Conservation (phyloP, 2,113 vertebrate species). For the Microcebus griseorufus region DNA sequence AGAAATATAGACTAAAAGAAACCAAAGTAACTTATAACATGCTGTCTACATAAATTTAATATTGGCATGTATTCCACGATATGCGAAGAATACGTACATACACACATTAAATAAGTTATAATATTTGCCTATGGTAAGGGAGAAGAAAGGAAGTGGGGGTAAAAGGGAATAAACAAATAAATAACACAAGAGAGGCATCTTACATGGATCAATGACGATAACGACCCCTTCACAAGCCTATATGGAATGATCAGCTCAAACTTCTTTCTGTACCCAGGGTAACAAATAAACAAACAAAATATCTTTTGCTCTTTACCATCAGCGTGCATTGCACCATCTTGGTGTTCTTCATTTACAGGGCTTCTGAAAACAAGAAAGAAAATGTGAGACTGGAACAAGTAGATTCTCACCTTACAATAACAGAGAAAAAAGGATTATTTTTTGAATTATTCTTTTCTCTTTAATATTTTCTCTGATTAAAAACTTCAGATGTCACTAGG, state of each 20-base stretch:
- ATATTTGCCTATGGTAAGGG: not conserved
- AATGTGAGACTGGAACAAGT: slow-evolving; percentile 36
- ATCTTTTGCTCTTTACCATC: slow-evolving; percentile 77
- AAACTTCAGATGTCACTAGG: not conserved
- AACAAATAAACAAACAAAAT: not conserved
- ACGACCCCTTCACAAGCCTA: not conserved
- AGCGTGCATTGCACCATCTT: slow-evolving; percentile 86
- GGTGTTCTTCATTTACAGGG: slow-evolving; percentile 86
- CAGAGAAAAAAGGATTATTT: not conserved
- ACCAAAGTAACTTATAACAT: not conserved
- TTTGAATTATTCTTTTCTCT: not conserved
- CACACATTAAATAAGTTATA: not conserved
- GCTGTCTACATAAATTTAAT: not conserved
- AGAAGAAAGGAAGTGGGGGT: not conserved
- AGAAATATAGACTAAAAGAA: not conserved
- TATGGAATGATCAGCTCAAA: not conserved
- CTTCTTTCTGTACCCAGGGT: not conserved
- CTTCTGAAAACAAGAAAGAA: slow-evolving; percentile 80
- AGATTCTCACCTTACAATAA: not conserved
- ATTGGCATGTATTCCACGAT: not conserved
- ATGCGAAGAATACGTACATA: not conserved
- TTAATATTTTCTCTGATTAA: not conserved
- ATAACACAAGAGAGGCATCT: not conserved
- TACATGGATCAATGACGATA: not conserved
- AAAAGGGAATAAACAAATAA: not conserved